phyloP scores from a whole-genome alignment of 2,888 invertebrate genomes.

The Lasioglossum pauxillum region DNA sequence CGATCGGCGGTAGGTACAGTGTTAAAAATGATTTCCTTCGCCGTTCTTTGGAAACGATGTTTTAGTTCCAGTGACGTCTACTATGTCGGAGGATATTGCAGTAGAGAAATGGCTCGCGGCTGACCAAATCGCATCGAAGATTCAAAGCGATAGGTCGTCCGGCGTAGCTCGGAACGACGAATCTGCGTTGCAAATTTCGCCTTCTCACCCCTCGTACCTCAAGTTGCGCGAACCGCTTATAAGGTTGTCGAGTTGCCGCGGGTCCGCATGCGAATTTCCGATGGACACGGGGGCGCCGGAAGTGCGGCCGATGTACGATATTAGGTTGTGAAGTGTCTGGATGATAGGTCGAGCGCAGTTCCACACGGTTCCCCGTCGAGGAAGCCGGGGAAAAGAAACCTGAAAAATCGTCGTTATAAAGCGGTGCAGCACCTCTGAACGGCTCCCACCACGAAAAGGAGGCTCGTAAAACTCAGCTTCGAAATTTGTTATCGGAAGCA shows the following conservation, averaged over 20 bases:
- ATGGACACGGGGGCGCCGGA: not conserved
- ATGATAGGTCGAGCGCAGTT: not conserved
- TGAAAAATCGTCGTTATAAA: conserved; percentile 4
- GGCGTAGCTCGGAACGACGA: not conserved
- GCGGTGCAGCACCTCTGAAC: not conserved
- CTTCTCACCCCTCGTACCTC: not conserved
- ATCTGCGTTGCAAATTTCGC: conserved; percentile 1
- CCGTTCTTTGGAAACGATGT: not conserved
- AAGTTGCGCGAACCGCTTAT: not conserved
- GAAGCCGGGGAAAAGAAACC: not conserved
- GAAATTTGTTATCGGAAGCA: conserved; percentile 3
- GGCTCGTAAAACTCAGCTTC: not conserved
- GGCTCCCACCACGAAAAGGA: not conserved
- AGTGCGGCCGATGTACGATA: not conserved
- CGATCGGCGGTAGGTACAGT: too few relatives aligned
- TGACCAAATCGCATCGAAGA: conserved; percentile 4
- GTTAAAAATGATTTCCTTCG: not conserved
- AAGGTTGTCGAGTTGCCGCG: conserved; percentile 7
- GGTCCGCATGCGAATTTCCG: not conserved
- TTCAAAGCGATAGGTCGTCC: conserved; percentile 2
- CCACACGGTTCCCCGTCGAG: not conserved
- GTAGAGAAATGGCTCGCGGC: not conserved
- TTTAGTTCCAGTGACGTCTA: not conserved
- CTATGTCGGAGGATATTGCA: not conserved
- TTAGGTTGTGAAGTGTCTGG: conserved; percentile 1